Evolutionary conservation across 2,113 vertebrate species (phyloP).

Genomic region (Theristicus caerulescens): DNA sequence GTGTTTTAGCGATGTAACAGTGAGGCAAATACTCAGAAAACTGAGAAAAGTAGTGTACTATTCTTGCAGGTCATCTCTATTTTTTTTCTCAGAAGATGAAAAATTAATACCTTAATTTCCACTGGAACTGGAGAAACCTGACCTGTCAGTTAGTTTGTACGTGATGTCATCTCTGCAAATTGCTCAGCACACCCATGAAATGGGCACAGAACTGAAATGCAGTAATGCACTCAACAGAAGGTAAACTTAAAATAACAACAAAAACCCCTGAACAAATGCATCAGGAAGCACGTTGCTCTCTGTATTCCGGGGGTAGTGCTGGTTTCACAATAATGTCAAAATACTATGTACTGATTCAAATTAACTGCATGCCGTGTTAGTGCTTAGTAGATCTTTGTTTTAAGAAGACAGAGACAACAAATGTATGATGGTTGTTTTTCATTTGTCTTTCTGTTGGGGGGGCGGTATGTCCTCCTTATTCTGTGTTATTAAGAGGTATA

Average conservation of each 20-base stretch:
- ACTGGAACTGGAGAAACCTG: not conserved
- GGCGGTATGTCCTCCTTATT: not conserved
- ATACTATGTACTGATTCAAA: not conserved
- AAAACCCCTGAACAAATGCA: not conserved
- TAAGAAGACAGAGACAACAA: not conserved
- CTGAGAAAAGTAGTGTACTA: not conserved
- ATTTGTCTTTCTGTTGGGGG: not conserved
- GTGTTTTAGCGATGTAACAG: not conserved
- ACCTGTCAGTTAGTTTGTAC: not conserved
- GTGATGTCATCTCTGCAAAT: not conserved
- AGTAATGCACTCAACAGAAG: not conserved
- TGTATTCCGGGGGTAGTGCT: not conserved
- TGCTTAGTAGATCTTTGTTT: not conserved
- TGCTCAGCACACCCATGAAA: not conserved
- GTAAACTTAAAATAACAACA: not conserved
- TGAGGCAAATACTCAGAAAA: not conserved
- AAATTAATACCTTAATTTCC: not conserved
- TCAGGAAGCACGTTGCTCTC: not conserved
- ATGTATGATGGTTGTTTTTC: not conserved
- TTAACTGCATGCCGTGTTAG: not conserved
- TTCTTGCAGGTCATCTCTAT: not conserved
- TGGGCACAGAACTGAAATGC: not conserved
- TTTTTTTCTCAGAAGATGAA: not conserved
- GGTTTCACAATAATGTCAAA: not conserved
- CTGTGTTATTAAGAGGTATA: fast-evolving